A percentile compares a stretch with the other conserved stretches of the same genome.
phyloP scores from a whole-genome alignment of 2,797 vertebrate species.

The Myotis findleyi region DNA sequence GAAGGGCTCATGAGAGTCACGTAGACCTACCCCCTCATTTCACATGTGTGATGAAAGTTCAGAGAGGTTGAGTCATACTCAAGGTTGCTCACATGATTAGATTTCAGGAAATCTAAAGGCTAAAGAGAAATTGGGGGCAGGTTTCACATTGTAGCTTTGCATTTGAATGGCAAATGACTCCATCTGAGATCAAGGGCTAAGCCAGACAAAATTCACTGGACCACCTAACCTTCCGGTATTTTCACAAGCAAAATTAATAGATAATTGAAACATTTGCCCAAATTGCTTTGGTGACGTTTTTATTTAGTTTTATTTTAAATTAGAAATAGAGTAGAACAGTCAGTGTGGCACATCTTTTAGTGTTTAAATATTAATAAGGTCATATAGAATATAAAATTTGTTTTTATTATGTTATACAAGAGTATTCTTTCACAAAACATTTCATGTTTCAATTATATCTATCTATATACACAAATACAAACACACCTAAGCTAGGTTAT shows the following conservation, averaged over 20 bases:
- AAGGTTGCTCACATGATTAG: background rate
- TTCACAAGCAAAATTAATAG: conserved; percentile 49
- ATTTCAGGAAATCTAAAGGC: conserved; percentile 61
- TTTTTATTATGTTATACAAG: background rate
- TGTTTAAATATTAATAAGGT: conserved; percentile 42
- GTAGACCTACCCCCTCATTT: background rate
- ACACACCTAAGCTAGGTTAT: background rate
- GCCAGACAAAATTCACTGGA: background rate
- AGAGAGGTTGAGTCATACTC: background rate
- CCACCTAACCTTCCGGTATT: conserved; percentile 23
- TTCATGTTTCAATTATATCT: background rate
- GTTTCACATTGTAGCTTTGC: background rate
- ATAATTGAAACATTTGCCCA: conserved; percentile 42
- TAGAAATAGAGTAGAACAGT: background rate
- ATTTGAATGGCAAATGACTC: conserved; percentile 29
- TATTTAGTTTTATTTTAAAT: background rate
- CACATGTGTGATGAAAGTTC: conserved; percentile 10
- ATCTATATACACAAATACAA: background rate
- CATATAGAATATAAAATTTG: background rate
- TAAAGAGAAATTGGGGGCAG: background rate
- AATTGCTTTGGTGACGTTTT: conserved; percentile 30
- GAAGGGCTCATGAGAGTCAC: background rate
- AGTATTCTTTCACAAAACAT: conserved; percentile 12
- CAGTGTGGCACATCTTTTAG: background rate
- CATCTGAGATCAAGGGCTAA: conserved; percentile 29